Percentiles rank a stretch among this genome's conserved stretches.
Evolutionary conservation across 1,140 invertebrate genomes (phyloP).

Genomic region (Neuroterus valhalla): DNA sequence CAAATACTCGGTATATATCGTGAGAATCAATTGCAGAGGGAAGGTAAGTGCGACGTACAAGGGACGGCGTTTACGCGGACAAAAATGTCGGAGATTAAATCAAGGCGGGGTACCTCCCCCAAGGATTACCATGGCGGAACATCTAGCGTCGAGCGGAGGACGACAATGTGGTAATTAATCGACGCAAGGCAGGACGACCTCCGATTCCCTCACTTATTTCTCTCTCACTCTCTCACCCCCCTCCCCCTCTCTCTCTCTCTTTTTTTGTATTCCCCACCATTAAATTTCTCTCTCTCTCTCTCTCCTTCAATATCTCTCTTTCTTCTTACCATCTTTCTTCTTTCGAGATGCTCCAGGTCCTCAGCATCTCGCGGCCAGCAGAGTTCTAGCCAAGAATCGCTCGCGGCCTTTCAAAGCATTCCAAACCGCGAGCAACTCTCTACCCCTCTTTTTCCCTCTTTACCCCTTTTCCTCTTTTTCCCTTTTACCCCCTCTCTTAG

Average conservation of each 20-base stretch:
- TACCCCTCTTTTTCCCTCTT: constrained; percentile 51
- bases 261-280: not conserved
- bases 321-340: constrained; percentile 50
- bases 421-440: constrained; percentile 70
- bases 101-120: constrained; percentile 57
- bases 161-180: constrained; percentile 76
- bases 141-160: constrained; percentile 67
- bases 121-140: constrained; percentile 65
- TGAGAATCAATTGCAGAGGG: constrained; percentile 50
- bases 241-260: constrained; percentile 24
- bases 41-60: constrained; percentile 31
- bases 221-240: constrained; percentile 48
- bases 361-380: constrained; percentile 62
- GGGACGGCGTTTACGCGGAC: constrained; percentile 51
- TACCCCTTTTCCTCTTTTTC: constrained; percentile 43
- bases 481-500: constrained; percentile 50
- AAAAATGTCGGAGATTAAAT: constrained; percentile 67
- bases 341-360: constrained; percentile 65
- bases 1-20: constrained; percentile 31
- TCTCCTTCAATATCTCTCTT: constrained; percentile 28
- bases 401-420: constrained; percentile 76
- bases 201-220: constrained; percentile 55
- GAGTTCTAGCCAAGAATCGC: constrained; percentile 60
- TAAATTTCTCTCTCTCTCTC: constrained; percentile 23
- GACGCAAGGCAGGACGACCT: constrained; percentile 68